phyloP scores from a whole-genome alignment of 2,888 invertebrate species.

The Didymodactylos carnosus region DNA sequence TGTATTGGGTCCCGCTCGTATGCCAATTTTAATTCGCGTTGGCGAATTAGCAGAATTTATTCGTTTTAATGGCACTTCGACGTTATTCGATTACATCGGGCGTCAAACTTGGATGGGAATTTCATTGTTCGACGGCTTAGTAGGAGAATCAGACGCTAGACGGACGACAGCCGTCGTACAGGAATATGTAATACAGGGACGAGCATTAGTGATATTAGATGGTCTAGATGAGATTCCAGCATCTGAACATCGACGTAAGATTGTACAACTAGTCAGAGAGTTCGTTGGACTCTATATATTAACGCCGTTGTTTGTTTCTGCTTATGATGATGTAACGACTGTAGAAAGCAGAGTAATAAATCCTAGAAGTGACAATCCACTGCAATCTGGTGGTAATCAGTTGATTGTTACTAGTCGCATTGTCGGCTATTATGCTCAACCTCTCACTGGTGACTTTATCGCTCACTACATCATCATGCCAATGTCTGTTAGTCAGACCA shows the following conservation, averaged over 20 bases:
- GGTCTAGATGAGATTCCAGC: neutral
- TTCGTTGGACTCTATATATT: neutral
- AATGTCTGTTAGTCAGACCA: neutral
- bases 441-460: neutral
- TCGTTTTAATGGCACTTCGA: no score
- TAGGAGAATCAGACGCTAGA: no score
- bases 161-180: no score
- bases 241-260: neutral
- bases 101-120: no score
- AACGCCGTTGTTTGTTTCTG: neutral
- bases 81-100: no score
- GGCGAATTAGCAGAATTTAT: no score
- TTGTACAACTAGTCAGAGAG: neutral
- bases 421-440: neutral
- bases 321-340: neutral
- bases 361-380: no score
- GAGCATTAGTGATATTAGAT: neutral
- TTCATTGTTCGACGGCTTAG: no score
- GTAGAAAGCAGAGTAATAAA: no score
- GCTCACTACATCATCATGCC: neutral
- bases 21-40: no score
- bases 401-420: neutral
- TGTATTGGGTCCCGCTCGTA: no score
- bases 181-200: neutral
- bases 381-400: neutral